phyloP scores from a whole-genome alignment of 1,140 invertebrate species.

The Triops cancriformis region DNA sequence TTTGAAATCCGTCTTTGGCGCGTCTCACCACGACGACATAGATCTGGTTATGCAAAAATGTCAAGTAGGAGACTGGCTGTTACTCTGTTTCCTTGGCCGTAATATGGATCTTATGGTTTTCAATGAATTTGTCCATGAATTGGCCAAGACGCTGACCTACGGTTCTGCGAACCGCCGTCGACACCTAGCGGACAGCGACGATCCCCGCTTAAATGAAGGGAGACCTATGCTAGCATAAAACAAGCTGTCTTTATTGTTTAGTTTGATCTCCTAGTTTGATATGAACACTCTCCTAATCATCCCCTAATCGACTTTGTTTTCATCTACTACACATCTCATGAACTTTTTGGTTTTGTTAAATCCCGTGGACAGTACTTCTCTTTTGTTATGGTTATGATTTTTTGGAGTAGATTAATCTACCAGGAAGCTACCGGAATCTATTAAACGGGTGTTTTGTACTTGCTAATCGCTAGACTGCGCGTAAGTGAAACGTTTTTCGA shows the following conservation, averaged over 20 bases:
- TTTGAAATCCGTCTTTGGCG: constrained; percentile 28
- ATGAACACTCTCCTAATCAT: not conserved
- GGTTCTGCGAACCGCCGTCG: not conserved
- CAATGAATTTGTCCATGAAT: constrained; percentile 69
- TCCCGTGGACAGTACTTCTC: too few relatives aligned
- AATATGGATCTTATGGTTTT: constrained; percentile 69
- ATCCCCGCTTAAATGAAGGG: not conserved
- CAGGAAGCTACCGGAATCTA: too few relatives aligned
- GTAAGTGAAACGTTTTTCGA: too few relatives aligned
- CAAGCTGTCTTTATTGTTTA: not conserved
- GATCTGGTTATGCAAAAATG: constrained; percentile 36
- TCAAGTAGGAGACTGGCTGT: constrained; percentile 40
- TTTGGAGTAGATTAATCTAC: too few relatives aligned
- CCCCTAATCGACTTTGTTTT: not conserved
- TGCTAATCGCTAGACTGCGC: too few relatives aligned
- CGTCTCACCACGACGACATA: constrained; percentile 28
- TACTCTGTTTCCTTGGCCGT: constrained; percentile 38
- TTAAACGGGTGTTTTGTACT: too few relatives aligned
- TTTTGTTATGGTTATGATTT: too few relatives aligned
- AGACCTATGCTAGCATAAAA: not conserved
- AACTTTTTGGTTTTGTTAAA: too few relatives aligned
- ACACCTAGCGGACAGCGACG: not conserved
- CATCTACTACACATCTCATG: too few relatives aligned
- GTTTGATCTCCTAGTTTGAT: not conserved
- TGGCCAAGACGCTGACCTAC: constrained; percentile 55